Evolutionary conservation across 2,888 invertebrate species (phyloP).

Genomic region (Tricholauxania praeusta): DNA sequence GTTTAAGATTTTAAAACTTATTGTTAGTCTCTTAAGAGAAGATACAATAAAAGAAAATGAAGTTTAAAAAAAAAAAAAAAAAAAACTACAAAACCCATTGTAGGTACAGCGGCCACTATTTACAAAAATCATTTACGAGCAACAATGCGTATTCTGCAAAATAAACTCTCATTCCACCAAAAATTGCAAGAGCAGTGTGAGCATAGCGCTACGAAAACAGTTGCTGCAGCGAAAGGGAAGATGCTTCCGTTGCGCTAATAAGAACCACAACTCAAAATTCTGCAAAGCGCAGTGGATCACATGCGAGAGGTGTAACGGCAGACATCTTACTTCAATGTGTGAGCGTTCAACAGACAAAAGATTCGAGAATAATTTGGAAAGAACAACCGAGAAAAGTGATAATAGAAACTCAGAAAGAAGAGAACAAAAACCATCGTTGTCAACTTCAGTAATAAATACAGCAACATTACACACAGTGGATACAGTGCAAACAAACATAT

Average conservation of each 20-base stretch:
- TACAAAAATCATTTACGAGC: constrained; percentile 5
- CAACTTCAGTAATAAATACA: constrained; percentile 1
- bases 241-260: constrained; percentile 39
- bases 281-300: constrained; percentile 37
- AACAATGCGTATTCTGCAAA: constrained; percentile 37
- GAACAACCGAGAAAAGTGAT: not conserved
- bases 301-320: constrained; percentile 33
- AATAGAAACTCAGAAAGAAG: not conserved
- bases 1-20: no score
- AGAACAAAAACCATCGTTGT: not conserved
- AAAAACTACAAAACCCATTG: not conserved
- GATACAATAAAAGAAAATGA: no score
- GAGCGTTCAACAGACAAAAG: not conserved
- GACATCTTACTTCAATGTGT: constrained; percentile 39
- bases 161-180: constrained; percentile 34
- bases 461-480: constrained; percentile 22
- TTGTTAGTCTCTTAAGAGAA: no score
- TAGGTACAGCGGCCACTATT: constrained; percentile 26
- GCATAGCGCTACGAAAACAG: constrained; percentile 22
- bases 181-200: constrained; percentile 26
- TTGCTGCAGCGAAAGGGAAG: constrained; percentile 37
- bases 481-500: constrained; percentile 27
- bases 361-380: not conserved
- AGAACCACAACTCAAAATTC: constrained; percentile 41
- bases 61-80: no score